Evolutionary conservation across 2,113 vertebrate species (phyloP).

Genomic region (Pituophis catenifer): DNA sequence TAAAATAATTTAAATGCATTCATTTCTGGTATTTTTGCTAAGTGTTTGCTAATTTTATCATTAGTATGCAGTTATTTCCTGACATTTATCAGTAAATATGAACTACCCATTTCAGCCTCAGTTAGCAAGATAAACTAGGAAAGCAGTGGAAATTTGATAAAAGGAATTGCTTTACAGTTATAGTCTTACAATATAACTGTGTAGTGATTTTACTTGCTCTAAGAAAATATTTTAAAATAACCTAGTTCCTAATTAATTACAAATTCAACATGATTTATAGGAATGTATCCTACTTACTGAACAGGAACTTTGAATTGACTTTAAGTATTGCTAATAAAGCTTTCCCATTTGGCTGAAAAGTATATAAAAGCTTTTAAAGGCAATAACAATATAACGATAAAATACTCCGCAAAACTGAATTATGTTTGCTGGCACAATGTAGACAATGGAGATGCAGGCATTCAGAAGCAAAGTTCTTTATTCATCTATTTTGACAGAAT

Average conservation of each 20-base stretch:
- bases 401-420: constrained; percentile 44
- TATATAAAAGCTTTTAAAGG: not conserved
- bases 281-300: not conserved
- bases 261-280: not conserved
- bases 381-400: constrained; percentile 24
- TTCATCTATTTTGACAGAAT: constrained; percentile 57
- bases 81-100: not conserved
- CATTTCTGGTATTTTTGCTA: not conserved
- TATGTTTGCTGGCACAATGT: constrained; percentile 26
- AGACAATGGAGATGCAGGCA: constrained; percentile 32
- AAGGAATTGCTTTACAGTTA: not conserved
- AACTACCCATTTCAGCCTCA: not conserved
- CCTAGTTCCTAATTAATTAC: not conserved
- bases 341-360: not conserved
- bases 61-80: not conserved
- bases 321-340: not conserved
- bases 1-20: not conserved
- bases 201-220: not conserved
- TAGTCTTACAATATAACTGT: not conserved
- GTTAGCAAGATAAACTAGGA: not conserved
- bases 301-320: not conserved
- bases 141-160: not conserved
- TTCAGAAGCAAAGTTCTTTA: constrained; percentile 52
- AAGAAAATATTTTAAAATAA: not conserved
- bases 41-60: not conserved